Evolutionary conservation across 2,113 vertebrate species (phyloP), one percentile per base, ranked within the genome.

Genomic region (Rhabdomys dilectus): DNA sequence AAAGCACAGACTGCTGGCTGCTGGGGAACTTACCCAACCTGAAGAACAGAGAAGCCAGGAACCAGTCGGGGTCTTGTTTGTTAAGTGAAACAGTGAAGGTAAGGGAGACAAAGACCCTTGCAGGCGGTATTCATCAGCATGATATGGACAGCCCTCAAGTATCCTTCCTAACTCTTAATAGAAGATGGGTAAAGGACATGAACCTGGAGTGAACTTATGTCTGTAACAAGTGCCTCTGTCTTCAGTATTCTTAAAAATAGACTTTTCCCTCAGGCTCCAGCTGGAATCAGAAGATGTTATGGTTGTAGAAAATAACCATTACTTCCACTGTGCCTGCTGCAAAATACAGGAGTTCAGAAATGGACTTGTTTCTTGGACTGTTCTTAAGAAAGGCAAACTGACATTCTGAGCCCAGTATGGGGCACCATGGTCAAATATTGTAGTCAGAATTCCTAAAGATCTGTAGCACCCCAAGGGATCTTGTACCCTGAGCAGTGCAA

Each of bases 221-320:
- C 48, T 75, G 0, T 22, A 26, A 36, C n/a, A 0, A 2, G 0
- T 4, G 5, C 24, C 39, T 26, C n/a, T 10, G 0, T 60, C 48
- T 34, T 56, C 45, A 19, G 1, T 5, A 13, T 72, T 91, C 73
- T 81, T 24, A 17, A 8, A 29, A 7, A 2, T 15, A 39, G 72
- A 36, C 15, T 56, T 56, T 60, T 80, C 48, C 19, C 26, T 31
- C 17, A 17, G 31, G 73, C 34, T 93, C 64, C 48, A 58, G 5
- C 76, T 31, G 2, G 9, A 45, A 39, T 56, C 66, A 68, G 6
- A 16, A 68, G 53, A 51, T 53, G 17, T 5, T 39, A 13, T 6
- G 2, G 12, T 34, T 93, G 39, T 21, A 73, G 2, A 31, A 58
- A 78, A 70, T 34, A 62, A 16, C 17, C 17, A 17, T 39, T 24